Evolutionary conservation across 2,113 vertebrate genomes (phyloP).

Genomic region (Cyphomyrus plagiostoma): DNA sequence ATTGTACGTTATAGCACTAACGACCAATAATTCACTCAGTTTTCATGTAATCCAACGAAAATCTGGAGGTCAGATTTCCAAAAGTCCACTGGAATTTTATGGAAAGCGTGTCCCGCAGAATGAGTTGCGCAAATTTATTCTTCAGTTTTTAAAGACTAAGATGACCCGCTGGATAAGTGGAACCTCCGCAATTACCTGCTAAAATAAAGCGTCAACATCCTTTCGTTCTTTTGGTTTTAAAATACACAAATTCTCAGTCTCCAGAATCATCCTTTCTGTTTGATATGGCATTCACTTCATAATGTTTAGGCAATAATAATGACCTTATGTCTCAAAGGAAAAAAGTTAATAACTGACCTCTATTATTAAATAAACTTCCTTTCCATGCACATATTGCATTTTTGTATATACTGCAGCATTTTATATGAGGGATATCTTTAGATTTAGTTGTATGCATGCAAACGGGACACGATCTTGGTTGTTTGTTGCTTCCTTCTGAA

Average conservation of each 20-base stretch:
- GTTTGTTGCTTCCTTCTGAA: background rate
- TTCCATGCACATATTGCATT: background rate
- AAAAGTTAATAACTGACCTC: background rate
- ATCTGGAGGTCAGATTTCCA: background rate
- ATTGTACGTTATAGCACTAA: background rate
- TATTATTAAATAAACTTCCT: background rate
- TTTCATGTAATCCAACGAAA: background rate
- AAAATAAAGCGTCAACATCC: background rate
- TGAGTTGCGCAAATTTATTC: background rate
- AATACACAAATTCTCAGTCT: background rate
- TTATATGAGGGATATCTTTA: background rate
- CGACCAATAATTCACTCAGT: background rate
- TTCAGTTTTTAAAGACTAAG: background rate
- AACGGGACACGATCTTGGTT: background rate
- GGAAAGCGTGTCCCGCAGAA: background rate
- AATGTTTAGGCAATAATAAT: background rate
- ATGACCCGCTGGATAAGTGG: background rate
- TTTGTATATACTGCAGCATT: background rate
- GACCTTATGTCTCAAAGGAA: background rate
- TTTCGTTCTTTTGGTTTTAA: background rate
- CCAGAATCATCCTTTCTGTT: background rate
- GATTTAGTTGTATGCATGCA: background rate
- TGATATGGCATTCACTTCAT: background rate
- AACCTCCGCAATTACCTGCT: background rate
- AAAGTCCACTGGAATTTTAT: background rate